Conservation (phyloP, 2,888 invertebrate genomes). For the Rhyacophila evoluta region DNA sequence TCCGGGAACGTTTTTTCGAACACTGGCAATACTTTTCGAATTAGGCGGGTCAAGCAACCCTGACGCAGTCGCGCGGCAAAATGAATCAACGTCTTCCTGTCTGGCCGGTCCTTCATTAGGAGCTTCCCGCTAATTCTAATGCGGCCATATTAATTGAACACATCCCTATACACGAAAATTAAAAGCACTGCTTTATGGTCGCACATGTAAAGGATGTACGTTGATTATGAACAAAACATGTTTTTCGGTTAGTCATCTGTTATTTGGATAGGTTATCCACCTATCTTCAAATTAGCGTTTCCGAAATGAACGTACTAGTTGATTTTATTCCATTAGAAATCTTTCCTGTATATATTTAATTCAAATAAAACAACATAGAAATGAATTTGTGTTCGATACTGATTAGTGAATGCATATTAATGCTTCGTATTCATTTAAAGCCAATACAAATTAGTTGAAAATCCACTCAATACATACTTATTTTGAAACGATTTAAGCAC, state of each 20-base stretch:
- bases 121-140: slow-evolving; percentile 40
- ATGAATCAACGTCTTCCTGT: slow-evolving; percentile 30
- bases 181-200: slow-evolving; percentile 5
- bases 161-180: slow-evolving; percentile 19
- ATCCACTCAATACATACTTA: no score
- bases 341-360: no score
- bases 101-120: slow-evolving; percentile 34
- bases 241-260: neutral
- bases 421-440: no score
- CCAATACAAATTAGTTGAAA: no score
- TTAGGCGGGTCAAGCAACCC: slow-evolving; percentile 38
- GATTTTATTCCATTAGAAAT: no score
- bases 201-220: neutral
- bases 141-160: slow-evolving; percentile 35
- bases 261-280: slow-evolving; percentile 1
- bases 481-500: no score
- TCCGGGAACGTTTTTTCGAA: slow-evolving; percentile 11
- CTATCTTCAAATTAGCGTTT: neutral
- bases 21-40: slow-evolving; percentile 26
- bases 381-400: no score
- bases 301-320: no score
- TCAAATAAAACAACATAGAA: no score
- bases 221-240: neutral
- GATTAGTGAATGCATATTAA: no score
- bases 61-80: slow-evolving; percentile 1